Evolutionary conservation across 2,113 vertebrate genomes (phyloP).

Genomic region (Marmota flaviventris): DNA sequence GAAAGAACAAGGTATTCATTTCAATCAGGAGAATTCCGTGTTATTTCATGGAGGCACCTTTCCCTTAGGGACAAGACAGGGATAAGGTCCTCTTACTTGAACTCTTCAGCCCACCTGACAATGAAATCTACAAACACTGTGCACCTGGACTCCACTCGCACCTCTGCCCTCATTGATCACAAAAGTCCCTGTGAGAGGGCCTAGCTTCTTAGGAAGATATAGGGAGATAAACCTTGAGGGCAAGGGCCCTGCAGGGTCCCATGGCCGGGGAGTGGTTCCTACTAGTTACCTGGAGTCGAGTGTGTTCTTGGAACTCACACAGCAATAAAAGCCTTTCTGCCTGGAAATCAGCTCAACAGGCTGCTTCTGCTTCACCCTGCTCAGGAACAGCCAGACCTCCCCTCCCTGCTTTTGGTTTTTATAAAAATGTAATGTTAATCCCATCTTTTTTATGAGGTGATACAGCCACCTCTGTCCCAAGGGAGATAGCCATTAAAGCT

Average conservation of each 20-base stretch:
- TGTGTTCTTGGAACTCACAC: not conserved
- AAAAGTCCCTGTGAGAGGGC: fast-evolving
- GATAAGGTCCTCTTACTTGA: not conserved
- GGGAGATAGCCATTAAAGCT: not conserved
- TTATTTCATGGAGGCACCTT: not conserved
- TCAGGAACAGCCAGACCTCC: no score
- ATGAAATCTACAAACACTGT: not conserved
- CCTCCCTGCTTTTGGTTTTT: not conserved
- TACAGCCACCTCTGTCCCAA: not conserved
- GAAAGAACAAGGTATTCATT: not conserved
- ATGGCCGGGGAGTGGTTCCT: not conserved
- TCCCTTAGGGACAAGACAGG: not conserved
- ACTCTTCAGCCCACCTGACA: not conserved
- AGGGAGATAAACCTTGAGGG: not conserved
- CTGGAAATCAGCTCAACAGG: not conserved
- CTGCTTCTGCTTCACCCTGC: not conserved
- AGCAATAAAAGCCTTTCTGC: not conserved
- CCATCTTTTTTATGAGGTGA: not conserved
- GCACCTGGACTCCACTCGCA: not conserved
- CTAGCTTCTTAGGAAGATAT: not conserved
- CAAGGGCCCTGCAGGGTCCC: not conserved
- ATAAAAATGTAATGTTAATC: not conserved
- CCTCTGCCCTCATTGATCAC: not conserved
- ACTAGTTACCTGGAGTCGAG: fast-evolving
- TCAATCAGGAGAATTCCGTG: not conserved